Percentiles rank a stretch among this genome's conserved stretches.
Conservation (phyloP, 2,888 invertebrate genomes). For the Syritta pipiens region DNA sequence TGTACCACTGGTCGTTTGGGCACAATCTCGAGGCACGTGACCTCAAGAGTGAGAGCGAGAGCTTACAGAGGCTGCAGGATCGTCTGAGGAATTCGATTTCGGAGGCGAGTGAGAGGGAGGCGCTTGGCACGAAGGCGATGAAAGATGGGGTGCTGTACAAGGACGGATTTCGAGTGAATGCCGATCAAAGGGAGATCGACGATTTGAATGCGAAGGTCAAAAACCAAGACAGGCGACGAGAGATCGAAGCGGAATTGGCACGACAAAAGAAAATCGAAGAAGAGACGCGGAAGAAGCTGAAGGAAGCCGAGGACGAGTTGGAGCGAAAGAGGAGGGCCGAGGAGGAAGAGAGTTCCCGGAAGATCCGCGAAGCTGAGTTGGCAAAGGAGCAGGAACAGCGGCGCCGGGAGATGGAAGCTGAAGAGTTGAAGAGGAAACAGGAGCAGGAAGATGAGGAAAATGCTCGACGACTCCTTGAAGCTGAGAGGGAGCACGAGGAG, state of each 20-base stretch:
- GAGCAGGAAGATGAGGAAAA: slow-evolving; percentile 55
- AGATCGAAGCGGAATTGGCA: slow-evolving; percentile 74
- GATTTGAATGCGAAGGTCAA: slow-evolving; percentile 67
- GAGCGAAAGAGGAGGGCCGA: slow-evolving; percentile 39
- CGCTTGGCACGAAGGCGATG: slow-evolving; percentile 74
- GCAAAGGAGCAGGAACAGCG: slow-evolving; percentile 53
- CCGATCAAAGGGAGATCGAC: slow-evolving; percentile 71
- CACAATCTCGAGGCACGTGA: slow-evolving; percentile 71
- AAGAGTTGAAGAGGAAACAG: no score
- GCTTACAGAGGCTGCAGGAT: slow-evolving; percentile 74
- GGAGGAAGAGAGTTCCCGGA: slow-evolving; percentile 22
- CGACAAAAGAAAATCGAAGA: slow-evolving; percentile 74
- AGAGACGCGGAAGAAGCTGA: slow-evolving; percentile 74
- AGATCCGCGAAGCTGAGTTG: slow-evolving; percentile 47
- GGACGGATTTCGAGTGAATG: slow-evolving; percentile 76
- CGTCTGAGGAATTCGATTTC: slow-evolving; percentile 73
- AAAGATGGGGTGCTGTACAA: slow-evolving; percentile 77
- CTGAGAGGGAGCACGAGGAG: background rate
- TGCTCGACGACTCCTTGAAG: slow-evolving; percentile 50
- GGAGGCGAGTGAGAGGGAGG: slow-evolving; percentile 71
- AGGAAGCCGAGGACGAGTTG: slow-evolving; percentile 74
- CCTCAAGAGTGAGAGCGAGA: slow-evolving; percentile 70
- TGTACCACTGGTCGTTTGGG: slow-evolving; percentile 76
- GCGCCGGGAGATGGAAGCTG: background rate
- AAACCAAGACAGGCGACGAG: slow-evolving; percentile 64